Evolutionary conservation across 1,140 invertebrate species (phyloP), one percentile per base, ranked within the genome.

Genomic region (Drosophila ohnishii): DNA sequence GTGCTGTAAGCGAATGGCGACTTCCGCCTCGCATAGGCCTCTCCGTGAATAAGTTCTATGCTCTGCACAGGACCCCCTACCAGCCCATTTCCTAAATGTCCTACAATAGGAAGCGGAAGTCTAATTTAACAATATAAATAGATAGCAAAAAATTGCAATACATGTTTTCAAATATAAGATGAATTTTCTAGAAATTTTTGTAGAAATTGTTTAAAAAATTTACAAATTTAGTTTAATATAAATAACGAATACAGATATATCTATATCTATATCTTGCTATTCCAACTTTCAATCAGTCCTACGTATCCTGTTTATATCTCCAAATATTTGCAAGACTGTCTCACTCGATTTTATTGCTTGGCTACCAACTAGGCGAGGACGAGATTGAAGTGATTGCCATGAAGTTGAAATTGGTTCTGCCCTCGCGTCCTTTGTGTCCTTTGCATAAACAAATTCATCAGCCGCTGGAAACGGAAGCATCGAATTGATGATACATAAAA

Each of bases 1-100:
- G 84, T 87, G 84, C 84, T 88, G 85, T 87, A 87, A 88, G 80
- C 72, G 63, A 74, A 64, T 71, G 79, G 70, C 79, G 74, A 87
- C 76, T 82, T 63, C 73, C 62, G 73, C 39, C 55, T 39, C 22
- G 40, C 35, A 50, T 75, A 75, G 73, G 72, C 72, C 53, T 64
- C 48, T 32, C 48, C 35, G 16, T 42, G 62, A 48, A 40, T 66
- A 66, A 32, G 35, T 44, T 53, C 16, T 3, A 42, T 16, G 2
- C 32, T 3, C 6, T 1, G 0, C 19, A 37, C 16, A 40, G 4
- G 8, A 51, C 3, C 32, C 10, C 37, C 3, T 8, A 5, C 35
- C 30, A 16, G 47, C 13, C n/a, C 14, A 9, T 64, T 59, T 64
- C 35, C 65, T 67, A 71, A 34, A 78, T 87, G 72, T 81, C 60